Percentiles rank a stretch among this genome's conserved stretches.
phyloP scores from a whole-genome alignment of 2,113 vertebrate genomes.

The Podilymbus podiceps region DNA sequence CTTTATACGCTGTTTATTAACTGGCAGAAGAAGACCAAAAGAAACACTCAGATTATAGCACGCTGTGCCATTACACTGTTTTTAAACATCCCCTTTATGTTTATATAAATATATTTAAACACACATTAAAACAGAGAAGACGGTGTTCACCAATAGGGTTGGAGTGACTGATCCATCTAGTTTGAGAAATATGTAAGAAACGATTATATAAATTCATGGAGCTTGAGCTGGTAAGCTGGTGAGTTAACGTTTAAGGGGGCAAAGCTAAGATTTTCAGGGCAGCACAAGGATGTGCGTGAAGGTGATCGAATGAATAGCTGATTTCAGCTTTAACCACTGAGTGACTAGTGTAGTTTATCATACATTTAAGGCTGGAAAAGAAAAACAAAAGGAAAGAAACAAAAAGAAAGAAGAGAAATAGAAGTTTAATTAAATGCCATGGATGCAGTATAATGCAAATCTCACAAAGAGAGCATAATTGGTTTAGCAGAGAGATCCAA shows the following conservation, averaged over 20 bases:
- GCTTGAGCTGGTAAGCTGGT: neutral
- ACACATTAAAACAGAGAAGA: neutral
- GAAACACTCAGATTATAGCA: neutral
- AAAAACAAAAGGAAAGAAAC: slow-evolving; percentile 21
- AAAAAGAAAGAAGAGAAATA: slow-evolving; percentile 47
- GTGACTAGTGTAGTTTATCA: slow-evolving; percentile 22
- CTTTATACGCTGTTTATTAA: slow-evolving; percentile 45
- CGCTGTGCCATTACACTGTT: slow-evolving; percentile 11
- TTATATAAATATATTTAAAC: slow-evolving; percentile 41
- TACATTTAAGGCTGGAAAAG: slow-evolving; percentile 9
- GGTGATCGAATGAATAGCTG: neutral
- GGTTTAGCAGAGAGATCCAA: slow-evolving; percentile 71
- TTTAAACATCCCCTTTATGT: slow-evolving; percentile 35
- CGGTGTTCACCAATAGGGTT: neutral
- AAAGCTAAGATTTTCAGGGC: neutral
- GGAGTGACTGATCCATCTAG: neutral
- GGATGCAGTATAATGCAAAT: slow-evolving; percentile 67
- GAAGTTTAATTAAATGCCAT: slow-evolving; percentile 64
- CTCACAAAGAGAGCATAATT: slow-evolving; percentile 72
- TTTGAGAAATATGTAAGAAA: neutral
- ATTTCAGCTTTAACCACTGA: slow-evolving; percentile 46
- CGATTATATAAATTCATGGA: neutral
- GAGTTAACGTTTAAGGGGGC: neutral
- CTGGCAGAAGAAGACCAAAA: slow-evolving; percentile 25
- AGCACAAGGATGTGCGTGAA: neutral